Evolutionary conservation across 2,113 vertebrate species (phyloP), one percentile per base, ranked within the genome.

Genomic region (Eidolon helvum): DNA sequence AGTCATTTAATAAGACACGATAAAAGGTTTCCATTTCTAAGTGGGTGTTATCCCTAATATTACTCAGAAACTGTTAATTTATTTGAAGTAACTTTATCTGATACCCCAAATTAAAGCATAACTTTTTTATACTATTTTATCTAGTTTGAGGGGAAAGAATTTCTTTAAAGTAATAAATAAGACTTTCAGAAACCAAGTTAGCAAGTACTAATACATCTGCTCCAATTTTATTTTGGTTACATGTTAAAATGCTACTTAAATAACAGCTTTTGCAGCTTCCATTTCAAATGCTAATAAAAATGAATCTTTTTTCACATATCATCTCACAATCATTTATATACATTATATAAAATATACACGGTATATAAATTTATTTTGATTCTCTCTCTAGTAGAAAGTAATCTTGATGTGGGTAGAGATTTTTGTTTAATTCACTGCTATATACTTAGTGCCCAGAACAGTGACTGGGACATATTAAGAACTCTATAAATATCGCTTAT

Each of bases 201-300:
- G 55, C 80, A 90, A 94, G 71, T 43, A 19, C 35, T 43, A 96
- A 91, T 71, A 95, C 55, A 87, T 94, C 45, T 90, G 93, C 16
- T 94, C 69, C 71, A 90, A 91, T 92, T 95, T 95, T 95, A 84
- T 92, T 92, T 96, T 92, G 75, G 50, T 84, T 26, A 80, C 38
- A 6, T 87, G 90, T 91, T 90, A 84, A 91, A 95, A 87, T 30
- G 35, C 57, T 87, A 40, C 48, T 94, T 71, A 96, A 95, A 72
- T 61, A 95, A 92, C 53, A 95, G 89, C 26, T 91, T 96, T 96
- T 82, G 66, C 84, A 78, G 61, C 21, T 95, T 80, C 48, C 61
- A 89, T 63, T 94, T 97, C 35, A 50, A 97, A 95, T 2, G 4
- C 53, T 94, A 88, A 91, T 97, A 88, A 95, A 91, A 91, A 95